A percentile compares a stretch with the other conserved stretches of the same genome.
These are phyloP conservation scores for Cyphomyrmex costatus DNA, from an alignment of 1,140 invertebrate species.

Conservation along the genomic window DNA sequence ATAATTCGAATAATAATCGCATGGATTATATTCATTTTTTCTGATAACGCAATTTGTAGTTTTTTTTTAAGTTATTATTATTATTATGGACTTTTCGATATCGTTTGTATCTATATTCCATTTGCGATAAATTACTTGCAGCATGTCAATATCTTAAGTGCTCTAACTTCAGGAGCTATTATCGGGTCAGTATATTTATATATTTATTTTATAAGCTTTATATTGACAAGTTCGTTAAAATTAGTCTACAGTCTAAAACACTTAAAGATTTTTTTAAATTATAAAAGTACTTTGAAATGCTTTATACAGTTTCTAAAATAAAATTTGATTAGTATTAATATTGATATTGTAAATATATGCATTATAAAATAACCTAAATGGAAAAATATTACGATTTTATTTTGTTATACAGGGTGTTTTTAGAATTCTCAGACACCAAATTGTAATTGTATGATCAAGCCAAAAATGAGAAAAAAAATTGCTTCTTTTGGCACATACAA, in stretches of 20 bases:
- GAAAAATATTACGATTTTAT: background rate
- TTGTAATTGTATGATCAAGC: no score
- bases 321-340: background rate
- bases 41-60: background rate
- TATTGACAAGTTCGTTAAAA: background rate
- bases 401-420: background rate
- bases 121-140: background rate
- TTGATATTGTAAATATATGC: background rate
- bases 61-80: background rate
- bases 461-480: no score
- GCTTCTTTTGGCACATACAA: no score
- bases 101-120: background rate
- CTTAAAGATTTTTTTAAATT: background rate
- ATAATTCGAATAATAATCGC: slow-evolving; percentile 10
- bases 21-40: background rate
- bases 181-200: slow-evolving; percentile 16
- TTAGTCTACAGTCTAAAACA: background rate
- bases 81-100: background rate
- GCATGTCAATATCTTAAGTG: background rate
- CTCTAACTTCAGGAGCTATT: slow-evolving; percentile 13
- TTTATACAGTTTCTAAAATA: background rate
- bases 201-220: background rate
- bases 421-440: no score
- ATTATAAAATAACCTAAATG: background rate
- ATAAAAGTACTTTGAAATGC: background rate